Base-by-base conservation (phyloP, 1,140 invertebrate species). In the Theocolax elegans region DNA sequence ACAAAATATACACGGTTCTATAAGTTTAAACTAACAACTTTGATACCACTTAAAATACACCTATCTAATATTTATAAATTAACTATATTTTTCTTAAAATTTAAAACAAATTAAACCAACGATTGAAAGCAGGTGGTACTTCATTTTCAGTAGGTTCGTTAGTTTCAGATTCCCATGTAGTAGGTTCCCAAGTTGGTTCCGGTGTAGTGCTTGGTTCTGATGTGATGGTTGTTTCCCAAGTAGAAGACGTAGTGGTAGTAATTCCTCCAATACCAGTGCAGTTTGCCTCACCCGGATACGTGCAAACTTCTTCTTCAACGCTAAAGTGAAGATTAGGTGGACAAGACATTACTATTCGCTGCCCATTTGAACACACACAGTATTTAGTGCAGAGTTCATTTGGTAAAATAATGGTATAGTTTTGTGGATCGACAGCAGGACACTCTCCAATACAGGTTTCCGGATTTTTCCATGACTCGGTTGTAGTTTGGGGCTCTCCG, bases 261-360 rank as follows among this genome's bases (percentile, higher is more conserved):
- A 64, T 64, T 64, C 62, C 62, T 25, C 62, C 62, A 8, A 64
- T 64, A 4, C 62, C 62, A 17, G 31, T 38, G 27, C 62, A 64
- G 0, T 64, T 64, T 15, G 48, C 63, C 12, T 66, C 9, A 3
- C 17, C 2, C 9, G 63, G 35, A 25, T 27, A 54, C 0, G 15
- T 21, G 13, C 63, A 66, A 44, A 66, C 63, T 27, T 21, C 15
- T 35, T 38, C 13, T 29, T 66, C 13, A 13, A 42, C 10, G 38
- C 25, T 66, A 12, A 42, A 66, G 0, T 66, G 48, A 2, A 66
- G 15, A 3, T 38, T 49, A 17, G 1, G 17, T 8, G 63, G 63
- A 44, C 63, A 66, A 1, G 23, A 21, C 2, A 42, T n/a, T n/a
- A 66, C 63, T 15, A 17, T 15, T 0, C 35, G 0, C 3, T 15